Evolutionary conservation across 2,797 vertebrate genomes (phyloP).

Genomic region (Galaxias olidus): DNA sequence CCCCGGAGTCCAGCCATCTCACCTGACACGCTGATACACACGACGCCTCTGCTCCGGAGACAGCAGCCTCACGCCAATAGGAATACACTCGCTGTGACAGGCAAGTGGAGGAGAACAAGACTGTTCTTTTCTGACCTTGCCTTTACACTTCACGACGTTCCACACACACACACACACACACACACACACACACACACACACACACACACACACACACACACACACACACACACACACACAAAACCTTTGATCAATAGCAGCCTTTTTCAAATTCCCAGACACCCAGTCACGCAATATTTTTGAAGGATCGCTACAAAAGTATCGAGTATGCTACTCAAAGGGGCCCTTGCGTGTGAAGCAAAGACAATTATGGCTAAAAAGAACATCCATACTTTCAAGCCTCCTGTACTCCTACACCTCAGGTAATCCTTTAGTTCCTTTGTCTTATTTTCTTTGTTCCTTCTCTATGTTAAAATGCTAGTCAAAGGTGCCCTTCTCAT

Average conservation of each 20-base stretch:
- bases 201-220: constrained; percentile 9
- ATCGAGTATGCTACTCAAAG: no score
- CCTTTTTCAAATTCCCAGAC: background rate
- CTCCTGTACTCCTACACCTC: no score
- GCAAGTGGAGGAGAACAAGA: constrained; percentile 30
- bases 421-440: no score
- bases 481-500: no score
- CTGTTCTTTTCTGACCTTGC: constrained; percentile 18
- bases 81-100: constrained; percentile 35
- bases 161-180: background rate
- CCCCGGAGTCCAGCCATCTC: constrained; percentile 42
- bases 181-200: constrained; percentile 7
- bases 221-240: background rate
- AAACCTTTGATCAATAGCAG: background rate
- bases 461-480: no score
- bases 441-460: no score
- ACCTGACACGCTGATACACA: constrained; percentile 40
- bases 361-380: no score
- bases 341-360: no score
- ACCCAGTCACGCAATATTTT: no score
- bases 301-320: no score
- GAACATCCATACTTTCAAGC: no score
- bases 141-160: background rate
- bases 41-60: background rate
- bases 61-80: constrained; percentile 6